Base-by-base conservation (phyloP, 2,888 invertebrate species). In the Stictocephala bisonia region DNA sequence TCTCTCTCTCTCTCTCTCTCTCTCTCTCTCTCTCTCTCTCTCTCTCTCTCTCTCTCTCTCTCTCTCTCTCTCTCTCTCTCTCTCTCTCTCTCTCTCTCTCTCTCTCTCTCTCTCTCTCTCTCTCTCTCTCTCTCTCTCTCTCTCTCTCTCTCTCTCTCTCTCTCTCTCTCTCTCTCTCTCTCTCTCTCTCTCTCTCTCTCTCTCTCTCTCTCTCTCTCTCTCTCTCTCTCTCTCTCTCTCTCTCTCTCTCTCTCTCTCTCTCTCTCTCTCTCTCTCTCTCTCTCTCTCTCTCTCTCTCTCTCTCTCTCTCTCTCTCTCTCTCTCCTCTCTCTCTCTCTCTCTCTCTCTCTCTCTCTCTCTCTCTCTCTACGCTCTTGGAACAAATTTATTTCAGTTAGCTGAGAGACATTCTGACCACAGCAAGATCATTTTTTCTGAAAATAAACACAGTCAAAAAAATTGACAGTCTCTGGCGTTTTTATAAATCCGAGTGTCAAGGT, bases 51-150 rank as follows among this genome's bases (percentile, higher is more conserved):
- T n/a, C 26, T 3, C 22, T 31, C 13, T 9, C 22, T 20, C 18
- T 18, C 51, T 51, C n/a, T 69, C 29, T 15, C 51, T 18, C 69
- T 11, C 9, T 13, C 51, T 18, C 4, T 0, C 48, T 44, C 31
- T 50, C 51, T 24, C 29, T 29, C 22, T 50, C 51, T 27, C 51
- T 51, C 48, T 26, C 24, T 51, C 29, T 50, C 69, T 69, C 51
- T 60, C 60, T n/a, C 26, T 27, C 60, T 60, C n/a, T 51, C 51
- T 60, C 31, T 31, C 27, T 58, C 29, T 53, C 22, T 11, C 15
- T 50, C 50, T 20, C 22, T 53, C 53, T 53, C 53, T 53, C 6
- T 4, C 3, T 53, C n/a, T 20, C 22, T 20, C 4, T n/a, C 26
- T 22, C 26, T 22, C 53, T 24, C 4, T 20, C 18, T 53, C 18